Evolutionary conservation across 1,140 invertebrate species (phyloP), one percentile per base, ranked within the genome.

Genomic region (Lucilia sericata): DNA sequence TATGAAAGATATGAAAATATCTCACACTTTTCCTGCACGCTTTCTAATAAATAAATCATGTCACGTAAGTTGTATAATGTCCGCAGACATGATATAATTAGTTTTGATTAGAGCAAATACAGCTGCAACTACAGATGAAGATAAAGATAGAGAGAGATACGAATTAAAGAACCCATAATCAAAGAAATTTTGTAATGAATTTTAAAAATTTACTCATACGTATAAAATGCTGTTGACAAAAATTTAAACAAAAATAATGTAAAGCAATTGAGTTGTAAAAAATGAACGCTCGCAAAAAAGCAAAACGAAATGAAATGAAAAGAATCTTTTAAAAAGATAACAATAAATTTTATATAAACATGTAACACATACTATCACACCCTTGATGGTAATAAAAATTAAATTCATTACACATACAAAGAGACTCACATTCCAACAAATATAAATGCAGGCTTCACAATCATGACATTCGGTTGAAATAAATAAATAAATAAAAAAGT

Each of bases 51-150:
- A 70, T 70, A 70, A 80, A 49, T 47, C 76, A 80, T 80, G 76
- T 80, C 76, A 80, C 76, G 76, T 80, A 80, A 51, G 10, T 80
- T 80, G 76, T 80, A 80, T 80, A 80, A 80, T 80, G 76, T 80
- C 76, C 76, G 76, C 76, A 80, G 76, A 80, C 76, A 80, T 80
- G 42, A 80, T 80, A 51, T 80, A 80, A 80, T 80, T 80, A 80
- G 76, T 80, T 80, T 80, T 80, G 76, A 80, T 80, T 80, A 70
- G 65, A 70, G 65, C 2, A 21, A 70, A 70, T 70, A 42, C 42
- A 42, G 42, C 42, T 42, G 10, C 42, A 42, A 10, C 42, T 42
- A 60, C 55, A 17, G 55, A 5, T 17, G n/a, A 60, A 60, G 14
- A 60, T 60, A 60, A 17, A n/a, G 55, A 60, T 60, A 60, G 14